phyloP scores from a whole-genome alignment of 2,888 invertebrate genomes.

The Bibio marci region DNA sequence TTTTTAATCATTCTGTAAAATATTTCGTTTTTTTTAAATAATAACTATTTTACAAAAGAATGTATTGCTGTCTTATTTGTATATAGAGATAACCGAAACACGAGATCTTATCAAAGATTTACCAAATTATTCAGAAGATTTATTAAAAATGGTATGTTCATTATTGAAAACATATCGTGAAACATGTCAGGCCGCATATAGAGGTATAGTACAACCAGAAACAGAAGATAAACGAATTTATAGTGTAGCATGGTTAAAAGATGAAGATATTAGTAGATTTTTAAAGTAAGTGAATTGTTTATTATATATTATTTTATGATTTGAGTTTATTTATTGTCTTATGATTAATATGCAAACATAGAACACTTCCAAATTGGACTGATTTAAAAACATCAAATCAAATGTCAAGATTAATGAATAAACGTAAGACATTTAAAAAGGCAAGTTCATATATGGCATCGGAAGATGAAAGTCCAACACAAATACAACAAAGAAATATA shows the following conservation, averaged over 20 bases:
- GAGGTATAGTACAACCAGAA: conserved; percentile 59
- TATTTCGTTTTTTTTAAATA: not conserved
- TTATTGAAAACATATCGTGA: conserved; percentile 55
- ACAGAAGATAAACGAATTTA: conserved; percentile 62
- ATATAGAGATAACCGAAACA: conserved; percentile 33
- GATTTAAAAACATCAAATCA: conserved; percentile 36
- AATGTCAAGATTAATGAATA: conserved; percentile 7
- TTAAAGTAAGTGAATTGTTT: conserved; percentile 43
- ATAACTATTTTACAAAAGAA: too few species aligned
- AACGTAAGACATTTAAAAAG: conserved; percentile 14
- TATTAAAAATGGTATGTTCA: conserved; percentile 53
- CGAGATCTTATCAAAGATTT: conserved; percentile 48
- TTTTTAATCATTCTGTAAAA: too few species aligned
- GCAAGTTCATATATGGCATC: conserved; percentile 30
- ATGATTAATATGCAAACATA: conserved; percentile 14
- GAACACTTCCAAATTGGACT: conserved; percentile 64
- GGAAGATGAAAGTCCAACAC: conserved; percentile 62
- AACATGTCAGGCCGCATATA: conserved; percentile 55
- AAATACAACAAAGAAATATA: conserved; percentile 58
- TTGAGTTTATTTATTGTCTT: conserved; percentile 3
- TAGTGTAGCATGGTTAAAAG: conserved; percentile 79
- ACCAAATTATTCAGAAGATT: conserved; percentile 56
- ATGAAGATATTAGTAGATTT: conserved; percentile 87
- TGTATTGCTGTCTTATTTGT: not conserved
- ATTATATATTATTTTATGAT: too few species aligned